A percentile compares a stretch with the other conserved stretches of the same genome.
Conservation (phyloP, 2,113 vertebrate genomes). For the western clawed frog (Xenopus tropicalis) region DNA sequence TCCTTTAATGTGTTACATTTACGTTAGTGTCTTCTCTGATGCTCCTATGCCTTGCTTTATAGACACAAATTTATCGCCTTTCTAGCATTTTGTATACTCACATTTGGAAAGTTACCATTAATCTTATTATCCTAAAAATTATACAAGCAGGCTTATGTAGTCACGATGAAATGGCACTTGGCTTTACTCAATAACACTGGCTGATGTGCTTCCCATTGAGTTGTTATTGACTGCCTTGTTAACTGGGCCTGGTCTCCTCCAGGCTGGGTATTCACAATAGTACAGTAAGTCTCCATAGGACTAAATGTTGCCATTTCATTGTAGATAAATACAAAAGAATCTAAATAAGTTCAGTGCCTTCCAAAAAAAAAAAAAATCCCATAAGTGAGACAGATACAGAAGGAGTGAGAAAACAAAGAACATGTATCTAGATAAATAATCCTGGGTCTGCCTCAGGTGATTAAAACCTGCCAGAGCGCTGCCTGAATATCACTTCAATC, state of each 20-base stretch:
- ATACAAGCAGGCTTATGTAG: too few species aligned
- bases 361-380: background rate
- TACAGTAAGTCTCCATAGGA: background rate
- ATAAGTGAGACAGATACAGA: background rate
- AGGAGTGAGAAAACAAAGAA: slow-evolving; percentile 25
- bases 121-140: too few species aligned
- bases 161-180: too few species aligned
- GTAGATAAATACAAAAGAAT: background rate
- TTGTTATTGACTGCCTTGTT: too few species aligned
- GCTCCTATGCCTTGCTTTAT: too few species aligned
- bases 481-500: slow-evolving; percentile 44
- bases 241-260: background rate
- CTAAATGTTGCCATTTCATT: background rate
- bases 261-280: background rate
- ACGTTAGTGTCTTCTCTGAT: too few species aligned
- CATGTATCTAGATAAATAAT: slow-evolving; percentile 43
- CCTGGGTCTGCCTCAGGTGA: slow-evolving; percentile 40
- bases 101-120: too few species aligned
- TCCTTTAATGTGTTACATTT: too few species aligned
- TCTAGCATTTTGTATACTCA: too few species aligned
- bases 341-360: background rate
- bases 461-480: slow-evolving; percentile 21
- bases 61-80: too few species aligned
- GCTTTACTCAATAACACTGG: too few species aligned
- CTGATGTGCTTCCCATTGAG: too few species aligned